Base-by-base conservation (phyloP, 2,113 vertebrate species). In the Hypanus sabinus region DNA sequence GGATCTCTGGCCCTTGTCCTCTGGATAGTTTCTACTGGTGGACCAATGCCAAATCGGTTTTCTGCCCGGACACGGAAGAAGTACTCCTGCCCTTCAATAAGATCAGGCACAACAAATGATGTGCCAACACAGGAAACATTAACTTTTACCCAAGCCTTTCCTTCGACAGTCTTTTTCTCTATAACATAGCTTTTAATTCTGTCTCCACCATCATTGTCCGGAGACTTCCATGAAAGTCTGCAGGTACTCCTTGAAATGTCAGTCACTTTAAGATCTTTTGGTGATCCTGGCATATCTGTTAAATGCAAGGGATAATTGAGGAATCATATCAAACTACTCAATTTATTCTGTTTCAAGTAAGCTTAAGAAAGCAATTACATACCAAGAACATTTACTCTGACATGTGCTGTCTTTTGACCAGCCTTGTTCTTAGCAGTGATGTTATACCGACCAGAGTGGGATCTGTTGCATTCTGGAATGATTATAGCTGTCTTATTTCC, bases 81-180 rank as follows among this genome's bases (percentile, higher is more conserved):
- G 95, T 99, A 99, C 4, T 99, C 98, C 95, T 99, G 97, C 57
- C 98, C 98, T 20, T 97, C 95, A 95, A 98, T 96, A 75, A 99
- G 98, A 95, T 99, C 98, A 38, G 98, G 96, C 27, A 99, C 97
- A 94, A 98, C 96, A 95, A 98, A 97, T 20, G 98, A 97, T 94
- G 98, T 98, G 94, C 97, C 96, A 30, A 97, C 96, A 96, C 98
- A 99, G 90, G 97, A 96, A 55, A 98, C 94, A 96, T 98, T 99
- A 68, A 99, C 99, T 96, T 98, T 99, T 22, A 98, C 98, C 99
- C 99, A 99, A 94, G 99, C 98, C 95, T 99, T 99, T 94, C 98
- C 98, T 94, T 96, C 96, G 93, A 98, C 97, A 0, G 97, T 98
- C 95, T 98, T 99, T 96, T 98, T 98, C 96, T 99, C 99, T 33